Conservation (phyloP, 2,797 vertebrate genomes). For the Lateolabrax maculatus region DNA sequence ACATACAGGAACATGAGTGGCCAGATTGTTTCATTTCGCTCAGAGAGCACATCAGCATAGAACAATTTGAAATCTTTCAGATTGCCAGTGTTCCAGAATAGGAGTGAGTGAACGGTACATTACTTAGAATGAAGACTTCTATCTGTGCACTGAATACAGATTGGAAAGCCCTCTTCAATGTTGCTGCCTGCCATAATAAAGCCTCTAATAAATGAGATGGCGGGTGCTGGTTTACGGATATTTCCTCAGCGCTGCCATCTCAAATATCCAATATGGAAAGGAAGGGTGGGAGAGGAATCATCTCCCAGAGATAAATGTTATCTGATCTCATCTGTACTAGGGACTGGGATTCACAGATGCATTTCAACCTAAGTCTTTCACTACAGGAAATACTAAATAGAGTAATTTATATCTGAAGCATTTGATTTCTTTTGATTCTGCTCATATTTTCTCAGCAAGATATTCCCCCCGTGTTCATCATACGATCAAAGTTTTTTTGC, state of each 20-base stretch:
- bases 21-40: conserved; percentile 78
- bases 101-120: conserved; percentile 71
- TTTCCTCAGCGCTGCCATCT: conserved; percentile 76
- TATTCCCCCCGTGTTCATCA: conserved; percentile 25
- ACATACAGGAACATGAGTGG: conserved; percentile 71
- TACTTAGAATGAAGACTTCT: conserved; percentile 77
- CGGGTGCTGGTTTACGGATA: conserved; percentile 74
- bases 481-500: conserved; percentile 41
- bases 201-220: conserved; percentile 80
- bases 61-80: conserved; percentile 79
- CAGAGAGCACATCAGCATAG: conserved; percentile 66
- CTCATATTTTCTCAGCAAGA: conserved; percentile 38
- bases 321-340: conserved; percentile 69
- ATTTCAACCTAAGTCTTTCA: conserved; percentile 52
- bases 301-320: conserved; percentile 80
- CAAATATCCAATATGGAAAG: conserved; percentile 80
- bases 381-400: conserved; percentile 71
- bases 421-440: conserved; percentile 64
- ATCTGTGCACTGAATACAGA: conserved; percentile 77
- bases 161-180: conserved; percentile 63
- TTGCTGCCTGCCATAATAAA: conserved; percentile 77
- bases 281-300: conserved; percentile 73
- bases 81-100: conserved; percentile 68
- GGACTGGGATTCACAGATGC: conserved; percentile 55
- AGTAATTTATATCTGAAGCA: conserved; percentile 68